Base-by-base conservation (phyloP, 1,140 invertebrate genomes). In the Eulimnadia texana region DNA sequence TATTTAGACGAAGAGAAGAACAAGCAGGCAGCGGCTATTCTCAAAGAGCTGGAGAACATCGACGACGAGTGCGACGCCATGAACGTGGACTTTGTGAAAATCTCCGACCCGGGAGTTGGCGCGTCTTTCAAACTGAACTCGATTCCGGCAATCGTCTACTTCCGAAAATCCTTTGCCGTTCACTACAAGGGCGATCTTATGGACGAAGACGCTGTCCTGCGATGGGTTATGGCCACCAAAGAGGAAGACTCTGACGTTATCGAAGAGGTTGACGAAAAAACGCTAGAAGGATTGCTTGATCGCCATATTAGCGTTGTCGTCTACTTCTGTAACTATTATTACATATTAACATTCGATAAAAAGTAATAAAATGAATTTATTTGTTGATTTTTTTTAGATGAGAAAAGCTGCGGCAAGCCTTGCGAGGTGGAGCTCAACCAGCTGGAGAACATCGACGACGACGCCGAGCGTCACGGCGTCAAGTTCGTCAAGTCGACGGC, bases 401-500 rank as follows among this genome's bases (percentile, higher is more conserved):
- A 88, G 69, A 86, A 92, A 67, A 66, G 69, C 60, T 84, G 86
- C 67, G 89, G 86, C 69, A 80, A 86, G 62, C 80, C 83, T 10
- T 94, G 90, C 70, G 79, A 83, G 55, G 83, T 84, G 65, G 85
- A 94, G 64, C 73, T 95, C 20, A 83, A 90, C 67, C 89, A 93
- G 68, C 73, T 95, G 63, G 92, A 95, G 75, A 93, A 88, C 42
- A 94, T 95, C 68, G 91, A 94, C 69, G 91, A 94, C 72, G 90
- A 93, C 66, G 90, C 90, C 9, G 90, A 94, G 70, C 84, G 61
- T 29, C 60, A 61, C 67, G 89, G 89, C 62, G 90, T 93, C 67
- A 88, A 94, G 73, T 93, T 96, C 73, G 90, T 95, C 6, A 94
- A 94, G 71, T 91, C 89, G 0, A 91, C 88, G 69, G 90, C 94